A percentile compares a stretch with the other conserved stretches of the same genome.
These are phyloP conservation scores for Drosophila helvetica DNA, from an alignment of 2,888 invertebrate genomes.

Conservation along the genomic window DNA sequence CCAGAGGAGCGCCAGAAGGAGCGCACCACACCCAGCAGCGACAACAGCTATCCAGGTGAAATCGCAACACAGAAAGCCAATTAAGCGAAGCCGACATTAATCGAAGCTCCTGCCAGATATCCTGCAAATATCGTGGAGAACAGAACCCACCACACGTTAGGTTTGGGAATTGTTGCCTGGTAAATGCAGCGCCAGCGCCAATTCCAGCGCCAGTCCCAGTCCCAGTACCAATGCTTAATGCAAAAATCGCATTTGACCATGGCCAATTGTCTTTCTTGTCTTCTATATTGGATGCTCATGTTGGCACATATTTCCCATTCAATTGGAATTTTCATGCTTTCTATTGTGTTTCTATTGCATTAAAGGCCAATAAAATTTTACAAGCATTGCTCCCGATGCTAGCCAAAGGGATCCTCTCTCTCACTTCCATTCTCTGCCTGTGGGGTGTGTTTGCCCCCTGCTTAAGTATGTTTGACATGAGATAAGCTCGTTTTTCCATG, in stretches of 20 bases:
- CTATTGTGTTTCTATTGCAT: slow-evolving; percentile 58
- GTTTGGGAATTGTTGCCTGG: neutral
- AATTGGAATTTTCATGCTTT: slow-evolving; percentile 52
- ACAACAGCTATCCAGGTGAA: slow-evolving; percentile 57
- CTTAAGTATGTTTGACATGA: slow-evolving; percentile 74
- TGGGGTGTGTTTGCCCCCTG: slow-evolving; percentile 29
- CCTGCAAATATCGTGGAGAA: neutral
- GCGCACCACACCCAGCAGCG: neutral
- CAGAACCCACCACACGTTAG: neutral
- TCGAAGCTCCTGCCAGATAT: slow-evolving; percentile 56
- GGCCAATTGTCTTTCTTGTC: slow-evolving; percentile 48
- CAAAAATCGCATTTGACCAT: slow-evolving; percentile 42
- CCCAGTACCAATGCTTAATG: slow-evolving; percentile 30
- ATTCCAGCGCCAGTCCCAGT: neutral
- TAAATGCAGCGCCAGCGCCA: slow-evolving; percentile 12
- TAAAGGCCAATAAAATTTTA: slow-evolving; percentile 66
- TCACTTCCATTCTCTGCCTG: slow-evolving; percentile 17
- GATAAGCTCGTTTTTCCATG: slow-evolving; percentile 66
- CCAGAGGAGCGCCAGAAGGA: slow-evolving; percentile 10
- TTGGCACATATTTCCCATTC: slow-evolving; percentile 67
- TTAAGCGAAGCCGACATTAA: slow-evolving; percentile 67
- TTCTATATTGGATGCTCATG: slow-evolving; percentile 37
- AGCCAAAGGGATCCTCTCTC: neutral
- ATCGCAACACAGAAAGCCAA: slow-evolving; percentile 77
- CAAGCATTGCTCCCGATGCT: slow-evolving; percentile 27